phyloP scores from a whole-genome alignment of 2,888 invertebrate genomes.

The Lithophane socia region DNA sequence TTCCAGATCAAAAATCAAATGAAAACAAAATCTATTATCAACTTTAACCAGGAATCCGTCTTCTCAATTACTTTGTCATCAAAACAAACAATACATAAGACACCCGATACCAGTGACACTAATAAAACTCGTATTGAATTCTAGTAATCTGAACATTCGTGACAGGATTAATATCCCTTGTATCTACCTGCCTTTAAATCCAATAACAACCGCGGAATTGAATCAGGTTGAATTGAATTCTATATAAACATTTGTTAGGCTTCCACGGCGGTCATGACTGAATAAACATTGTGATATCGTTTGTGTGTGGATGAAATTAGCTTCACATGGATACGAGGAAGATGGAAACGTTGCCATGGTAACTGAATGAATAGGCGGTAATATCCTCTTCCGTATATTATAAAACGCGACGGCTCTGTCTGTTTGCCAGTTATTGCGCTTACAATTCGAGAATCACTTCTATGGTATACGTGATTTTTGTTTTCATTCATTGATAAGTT shows the following conservation, averaged over 20 bases:
- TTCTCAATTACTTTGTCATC: slow-evolving; percentile 14
- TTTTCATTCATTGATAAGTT: neutral
- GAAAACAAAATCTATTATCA: slow-evolving; percentile 16
- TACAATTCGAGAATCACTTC: slow-evolving; percentile 9
- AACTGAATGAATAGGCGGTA: slow-evolving; percentile 24
- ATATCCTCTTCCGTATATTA: slow-evolving; percentile 33
- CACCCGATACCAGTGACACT: slow-evolving; percentile 45
- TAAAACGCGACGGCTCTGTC: slow-evolving; percentile 5
- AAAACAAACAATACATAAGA: slow-evolving; percentile 45
- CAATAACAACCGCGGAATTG: slow-evolving; percentile 72
- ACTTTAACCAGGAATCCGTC: neutral
- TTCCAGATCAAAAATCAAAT: slow-evolving; percentile 14
- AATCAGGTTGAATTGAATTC: slow-evolving; percentile 64
- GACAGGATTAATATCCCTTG: slow-evolving; percentile 55
- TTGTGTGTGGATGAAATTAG: slow-evolving; percentile 54
- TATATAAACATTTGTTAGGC: slow-evolving; percentile 72
- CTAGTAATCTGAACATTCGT: slow-evolving; percentile 56
- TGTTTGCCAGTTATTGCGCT: slow-evolving; percentile 7
- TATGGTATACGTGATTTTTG: slow-evolving; percentile 24
- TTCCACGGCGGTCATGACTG: slow-evolving; percentile 58
- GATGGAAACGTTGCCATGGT: slow-evolving; percentile 28
- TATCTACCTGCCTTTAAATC: slow-evolving; percentile 67
- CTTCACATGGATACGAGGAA: slow-evolving; percentile 34
- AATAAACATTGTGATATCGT: slow-evolving; percentile 52
- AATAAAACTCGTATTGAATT: slow-evolving; percentile 58